Evolutionary conservation across 2,797 vertebrate species (phyloP), one percentile per base, ranked within the genome.

Genomic region (Ptychadena robeensis): DNA sequence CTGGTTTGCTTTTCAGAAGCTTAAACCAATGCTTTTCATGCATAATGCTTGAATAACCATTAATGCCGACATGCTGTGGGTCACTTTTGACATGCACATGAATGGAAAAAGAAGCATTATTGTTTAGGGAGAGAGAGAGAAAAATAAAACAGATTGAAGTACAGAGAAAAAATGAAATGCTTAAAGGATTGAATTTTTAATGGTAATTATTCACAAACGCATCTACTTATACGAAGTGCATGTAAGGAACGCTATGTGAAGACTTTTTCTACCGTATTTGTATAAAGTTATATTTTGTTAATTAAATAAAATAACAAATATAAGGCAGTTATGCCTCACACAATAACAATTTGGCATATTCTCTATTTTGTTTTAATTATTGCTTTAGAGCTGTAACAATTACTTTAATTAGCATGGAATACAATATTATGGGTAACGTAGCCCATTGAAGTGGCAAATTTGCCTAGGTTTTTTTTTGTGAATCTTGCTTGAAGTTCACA

Each of bases 1-100:
- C 76, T 83, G 76, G 70, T 83, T 83, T 83, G 69, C 69, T 70
- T 78, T 84, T 80, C 75, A 69, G 70, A 75, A 80, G 70, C 25
- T 75, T 80, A 71, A 68, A 80, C 65, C 53, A 85, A 71, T 65
- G 71, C 28, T 70, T 74, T 70, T 75, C 66, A 80, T 76, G 53
- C 18, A 9, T 75, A 74, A 85, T 75, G 78, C 71, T 85, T 85
- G 64, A 80, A 75, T 74, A 84, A 68, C 61, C 34, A 66, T 69
- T 68, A 84, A 68, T 68, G 71, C 72, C 64, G 34, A 40, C 76
- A 79, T 84, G 82, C 76, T 79, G 76, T 63, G 81, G 82, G 82
- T 84, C 64, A 79, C 63, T 80, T 78, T 83, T 79, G 82, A 68
- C 75, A 84, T 79, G 63, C 48, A 84, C 68, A 79, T 57, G 31